Base-by-base conservation (phyloP, 1,140 invertebrate genomes). In the Drosophila fuyamai region DNA sequence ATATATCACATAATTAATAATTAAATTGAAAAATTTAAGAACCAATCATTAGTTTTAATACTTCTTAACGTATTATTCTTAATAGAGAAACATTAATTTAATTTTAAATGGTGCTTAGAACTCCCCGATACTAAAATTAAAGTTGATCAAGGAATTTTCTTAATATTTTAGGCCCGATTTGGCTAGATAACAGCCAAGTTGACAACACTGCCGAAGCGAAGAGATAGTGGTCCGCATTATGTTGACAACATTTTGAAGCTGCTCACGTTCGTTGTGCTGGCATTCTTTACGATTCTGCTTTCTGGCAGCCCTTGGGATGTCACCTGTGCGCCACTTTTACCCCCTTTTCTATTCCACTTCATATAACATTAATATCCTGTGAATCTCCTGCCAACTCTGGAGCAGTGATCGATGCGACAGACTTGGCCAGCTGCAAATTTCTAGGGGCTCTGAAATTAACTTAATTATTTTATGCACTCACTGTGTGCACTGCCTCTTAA, bases 241-340 rank as follows among this genome's bases (percentile, higher is more conserved):
- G 72, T 75, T 75, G 72, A 75, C 72, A 75, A 74, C 68, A 82
- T 82, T 78, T 77, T 70, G 41, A 82, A 77, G 68, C 74, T 65
- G 41, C 51, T 56, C 79, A 82, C 79, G 79, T 82, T 72, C 44
- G 38, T 10, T 60, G 53, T 60, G 54, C 65, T 53, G 59, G 60
- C 58, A 68, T 81, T 70, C 58, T 71, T 71, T 71, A 81, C 61
- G 59, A 76, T 76, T 81, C 54, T 48, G 59, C 40, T 54, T 62
- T 47, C 48, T 62, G 68, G 55, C 68, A 60, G 16, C 23, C 44
- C 66, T 36, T 23, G 41, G 65, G 35, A 62, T 71, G 71, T 76
- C 77, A 76, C 58, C 77, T 80, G 44, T 43, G 65, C 16, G 51
- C 46, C 56, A 71, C 36, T 65, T 76, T 58, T 57, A 13, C 14